phyloP scores from a whole-genome alignment of 2,113 vertebrate species.

The Pyrgilauda ruficollis region DNA sequence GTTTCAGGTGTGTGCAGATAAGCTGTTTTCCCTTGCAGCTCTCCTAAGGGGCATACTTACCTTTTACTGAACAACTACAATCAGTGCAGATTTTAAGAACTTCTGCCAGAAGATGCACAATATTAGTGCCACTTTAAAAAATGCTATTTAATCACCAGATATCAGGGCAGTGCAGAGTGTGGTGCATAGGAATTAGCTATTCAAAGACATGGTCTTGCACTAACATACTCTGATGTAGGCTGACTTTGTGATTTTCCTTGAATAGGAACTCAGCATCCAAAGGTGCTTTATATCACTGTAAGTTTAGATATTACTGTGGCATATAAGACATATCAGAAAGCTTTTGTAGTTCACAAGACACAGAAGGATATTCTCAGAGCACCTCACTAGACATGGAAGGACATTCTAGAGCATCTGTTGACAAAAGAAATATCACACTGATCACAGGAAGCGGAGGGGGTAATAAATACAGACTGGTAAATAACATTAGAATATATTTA shows the following conservation, averaged over 20 bases:
- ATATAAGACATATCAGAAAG: background rate
- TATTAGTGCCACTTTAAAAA: conserved; percentile 50
- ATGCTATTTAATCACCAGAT: conserved; percentile 51
- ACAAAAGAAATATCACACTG: background rate
- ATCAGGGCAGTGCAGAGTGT: conserved; percentile 16
- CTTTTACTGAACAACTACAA: conserved; percentile 33
- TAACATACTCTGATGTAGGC: background rate
- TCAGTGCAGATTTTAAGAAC: conserved; percentile 36
- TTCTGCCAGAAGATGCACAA: conserved; percentile 54
- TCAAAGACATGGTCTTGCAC: background rate
- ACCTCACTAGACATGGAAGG: background rate
- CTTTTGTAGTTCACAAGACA: background rate
- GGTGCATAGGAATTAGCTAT: background rate
- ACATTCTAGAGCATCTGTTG: background rate
- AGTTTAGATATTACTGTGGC: background rate
- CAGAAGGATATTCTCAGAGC: background rate
- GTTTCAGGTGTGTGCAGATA: conserved; percentile 58
- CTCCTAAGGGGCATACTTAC: conserved; percentile 57
- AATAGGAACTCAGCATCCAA: background rate
- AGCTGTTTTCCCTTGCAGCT: conserved; percentile 37
- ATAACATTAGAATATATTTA: background rate
- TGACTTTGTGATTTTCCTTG: background rate
- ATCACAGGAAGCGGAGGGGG: background rate
- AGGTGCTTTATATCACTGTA: background rate
- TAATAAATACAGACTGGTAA: background rate